Conservation (phyloP, 2,888 invertebrate species). For the Scaptomyza reducta region DNA sequence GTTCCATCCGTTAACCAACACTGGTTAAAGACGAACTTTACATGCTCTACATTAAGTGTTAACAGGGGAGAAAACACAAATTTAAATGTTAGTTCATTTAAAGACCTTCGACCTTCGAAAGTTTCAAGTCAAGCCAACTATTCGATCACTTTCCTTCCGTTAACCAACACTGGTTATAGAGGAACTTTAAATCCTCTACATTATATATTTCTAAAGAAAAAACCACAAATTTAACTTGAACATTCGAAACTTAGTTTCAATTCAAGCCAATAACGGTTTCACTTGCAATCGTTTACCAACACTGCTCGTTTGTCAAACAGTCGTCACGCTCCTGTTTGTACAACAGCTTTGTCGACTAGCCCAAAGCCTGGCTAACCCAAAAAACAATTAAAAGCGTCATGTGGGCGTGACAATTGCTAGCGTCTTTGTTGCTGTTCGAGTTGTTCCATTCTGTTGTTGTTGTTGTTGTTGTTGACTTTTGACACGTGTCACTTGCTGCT, state of each 20-base stretch:
- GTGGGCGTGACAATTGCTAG: constrained; percentile 51
- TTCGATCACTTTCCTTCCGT: too few species aligned
- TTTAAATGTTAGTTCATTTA: too few species aligned
- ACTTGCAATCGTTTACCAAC: neutral
- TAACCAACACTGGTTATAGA: too few species aligned
- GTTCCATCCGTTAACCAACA: too few species aligned
- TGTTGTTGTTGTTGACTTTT: constrained; percentile 47
- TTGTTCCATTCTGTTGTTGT: too few species aligned
- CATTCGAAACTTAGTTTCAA: neutral
- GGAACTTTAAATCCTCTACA: too few species aligned
- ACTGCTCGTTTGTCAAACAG: constrained; percentile 7
- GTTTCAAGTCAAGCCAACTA: too few species aligned
- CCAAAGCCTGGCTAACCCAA: neutral
- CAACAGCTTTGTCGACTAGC: neutral
- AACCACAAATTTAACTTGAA: too few species aligned
- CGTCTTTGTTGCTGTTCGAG: constrained; percentile 12
- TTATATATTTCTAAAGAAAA: too few species aligned
- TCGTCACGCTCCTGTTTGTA: neutral
- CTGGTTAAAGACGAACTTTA: too few species aligned
- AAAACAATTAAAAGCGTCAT: constrained; percentile 64
- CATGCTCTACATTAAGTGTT: too few species aligned
- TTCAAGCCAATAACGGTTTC: neutral
- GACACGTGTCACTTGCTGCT: constrained; percentile 67
- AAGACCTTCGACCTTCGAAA: neutral
- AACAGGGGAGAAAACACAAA: too few species aligned